These are phyloP conservation scores for Thera obeliscata DNA, from an alignment of 2,888 invertebrate genomes.

Conservation along the genomic window DNA sequence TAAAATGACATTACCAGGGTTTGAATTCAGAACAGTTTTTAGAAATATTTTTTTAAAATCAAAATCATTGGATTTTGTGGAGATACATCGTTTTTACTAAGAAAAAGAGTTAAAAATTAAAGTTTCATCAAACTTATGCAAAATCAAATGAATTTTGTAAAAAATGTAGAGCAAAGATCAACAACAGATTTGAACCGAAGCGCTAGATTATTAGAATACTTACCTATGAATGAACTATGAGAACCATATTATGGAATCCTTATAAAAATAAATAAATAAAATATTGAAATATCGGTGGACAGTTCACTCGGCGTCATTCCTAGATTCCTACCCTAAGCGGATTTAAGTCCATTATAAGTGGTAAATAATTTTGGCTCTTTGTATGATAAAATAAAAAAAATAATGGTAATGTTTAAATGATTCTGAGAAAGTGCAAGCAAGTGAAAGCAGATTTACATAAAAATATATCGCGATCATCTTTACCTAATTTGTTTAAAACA, in stretches of 20 bases:
- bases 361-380: too few relatives aligned
- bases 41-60: neutral
- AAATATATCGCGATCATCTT: slow-evolving; percentile 31
- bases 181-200: slow-evolving; percentile 3
- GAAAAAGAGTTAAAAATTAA: neutral
- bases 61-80: too few relatives aligned
- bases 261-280: neutral
- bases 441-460: slow-evolving; percentile 39
- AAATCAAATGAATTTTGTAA: neutral
- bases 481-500: slow-evolving; percentile 28
- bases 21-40: slow-evolving; percentile 2
- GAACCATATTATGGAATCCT: neutral
- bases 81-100: neutral
- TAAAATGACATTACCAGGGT: too few relatives aligned
- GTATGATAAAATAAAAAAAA: neutral
- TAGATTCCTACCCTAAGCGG: too few relatives aligned
- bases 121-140: neutral
- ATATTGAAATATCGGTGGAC: too few relatives aligned
- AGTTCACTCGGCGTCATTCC: too few relatives aligned
- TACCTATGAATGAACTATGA: too few relatives aligned
- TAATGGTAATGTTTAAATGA: neutral
- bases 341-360: too few relatives aligned
- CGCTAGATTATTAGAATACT: slow-evolving; percentile 3
- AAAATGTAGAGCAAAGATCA: slow-evolving; percentile 18
- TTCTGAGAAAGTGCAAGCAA: slow-evolving; percentile 16